phyloP scores from a whole-genome alignment of 2,113 vertebrate species.

The Mastomys coucha region DNA sequence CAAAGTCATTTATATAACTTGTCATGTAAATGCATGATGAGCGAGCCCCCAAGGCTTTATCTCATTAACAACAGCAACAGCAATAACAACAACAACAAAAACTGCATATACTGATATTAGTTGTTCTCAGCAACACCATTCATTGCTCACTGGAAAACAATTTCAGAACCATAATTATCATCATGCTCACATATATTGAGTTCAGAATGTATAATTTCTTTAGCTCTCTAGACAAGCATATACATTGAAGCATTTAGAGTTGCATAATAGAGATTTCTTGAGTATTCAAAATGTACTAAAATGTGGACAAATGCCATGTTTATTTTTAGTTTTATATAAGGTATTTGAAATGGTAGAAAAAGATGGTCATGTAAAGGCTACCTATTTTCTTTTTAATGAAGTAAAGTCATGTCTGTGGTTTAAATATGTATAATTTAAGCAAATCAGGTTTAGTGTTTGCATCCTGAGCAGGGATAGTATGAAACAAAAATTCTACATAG shows the following conservation, averaged over 20 bases:
- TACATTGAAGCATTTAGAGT: conserved; percentile 24
- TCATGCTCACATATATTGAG: conserved; percentile 63
- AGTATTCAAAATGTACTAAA: conserved; percentile 20
- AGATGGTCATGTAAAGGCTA: background rate
- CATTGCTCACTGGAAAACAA: conserved; percentile 54
- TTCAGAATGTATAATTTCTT: conserved; percentile 78
- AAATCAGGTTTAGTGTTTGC: conserved; percentile 28
- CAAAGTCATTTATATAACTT: conserved; percentile 17
- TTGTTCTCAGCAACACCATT: conserved; percentile 7
- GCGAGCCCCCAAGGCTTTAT: background rate
- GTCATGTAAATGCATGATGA: background rate
- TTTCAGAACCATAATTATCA: conserved; percentile 69
- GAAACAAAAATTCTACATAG: conserved; percentile 14
- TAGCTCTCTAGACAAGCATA: conserved; percentile 38
- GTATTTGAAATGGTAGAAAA: conserved; percentile 51
- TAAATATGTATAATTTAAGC: conserved; percentile 8
- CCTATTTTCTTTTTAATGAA: background rate
- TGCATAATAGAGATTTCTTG: conserved; percentile 65
- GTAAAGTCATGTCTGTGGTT: background rate
- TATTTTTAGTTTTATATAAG: conserved; percentile 52
- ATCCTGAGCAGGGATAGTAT: background rate
- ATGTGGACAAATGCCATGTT: conserved; percentile 12
- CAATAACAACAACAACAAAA: background rate
- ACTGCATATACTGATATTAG: conserved; percentile 27
- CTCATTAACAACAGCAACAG: background rate